Evolutionary conservation across 2,888 invertebrate species (phyloP).

Genomic region (Oxytorus armatus): DNA sequence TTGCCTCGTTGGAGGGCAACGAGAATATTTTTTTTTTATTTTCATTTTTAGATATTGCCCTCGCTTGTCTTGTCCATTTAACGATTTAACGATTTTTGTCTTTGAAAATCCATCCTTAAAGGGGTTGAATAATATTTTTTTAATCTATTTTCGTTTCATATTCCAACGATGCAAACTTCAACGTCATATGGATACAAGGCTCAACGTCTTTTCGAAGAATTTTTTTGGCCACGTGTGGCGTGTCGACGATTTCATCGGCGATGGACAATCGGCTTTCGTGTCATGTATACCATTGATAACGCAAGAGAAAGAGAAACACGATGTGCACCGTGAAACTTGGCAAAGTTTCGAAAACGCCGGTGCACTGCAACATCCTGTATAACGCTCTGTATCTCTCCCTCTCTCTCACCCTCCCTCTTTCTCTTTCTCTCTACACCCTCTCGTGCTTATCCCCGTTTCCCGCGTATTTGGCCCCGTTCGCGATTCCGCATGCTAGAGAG

Average conservation of each 20-base stretch:
- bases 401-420: conserved; percentile 14
- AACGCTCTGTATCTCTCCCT: conserved; percentile 2
- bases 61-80: too few relatives aligned
- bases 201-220: too few relatives aligned
- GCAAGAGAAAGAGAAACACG: conserved; percentile 13
- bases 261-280: conserved; percentile 62
- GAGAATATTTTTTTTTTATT: too few relatives aligned
- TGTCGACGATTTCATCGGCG: conserved; percentile 35
- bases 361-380: conserved; percentile 35
- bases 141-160: too few relatives aligned
- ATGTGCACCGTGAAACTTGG: conserved; percentile 53
- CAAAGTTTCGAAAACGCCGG: conserved; percentile 56
- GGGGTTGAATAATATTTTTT: too few relatives aligned
- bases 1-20: too few relatives aligned
- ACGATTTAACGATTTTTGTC: too few relatives aligned
- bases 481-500: conserved; percentile 46
- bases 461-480: conserved; percentile 46
- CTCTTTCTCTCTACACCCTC: conserved; percentile 4
- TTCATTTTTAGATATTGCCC: too few relatives aligned
- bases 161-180: too few relatives aligned
- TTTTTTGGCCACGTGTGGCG: conserved; percentile 17
- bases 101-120: too few relatives aligned
- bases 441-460: conserved; percentile 35
- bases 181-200: too few relatives aligned
- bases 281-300: conserved; percentile 45